Base-by-base conservation (phyloP, 2,888 invertebrate species). In the Neoascia interrupta region DNA sequence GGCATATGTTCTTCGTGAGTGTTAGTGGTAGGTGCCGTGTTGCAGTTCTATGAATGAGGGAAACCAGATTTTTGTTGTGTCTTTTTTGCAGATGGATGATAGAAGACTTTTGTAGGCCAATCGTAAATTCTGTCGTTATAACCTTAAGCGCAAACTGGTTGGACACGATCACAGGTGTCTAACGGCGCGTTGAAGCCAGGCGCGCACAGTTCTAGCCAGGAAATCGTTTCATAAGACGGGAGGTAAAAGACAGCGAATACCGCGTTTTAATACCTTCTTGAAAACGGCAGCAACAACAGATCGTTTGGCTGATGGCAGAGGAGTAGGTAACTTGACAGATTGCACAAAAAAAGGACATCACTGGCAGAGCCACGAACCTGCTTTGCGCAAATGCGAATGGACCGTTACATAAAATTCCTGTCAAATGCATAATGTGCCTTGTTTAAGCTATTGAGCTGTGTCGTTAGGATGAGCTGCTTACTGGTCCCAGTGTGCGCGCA, bases 331-430 rank as follows among this genome's bases (percentile, higher is more conserved):
- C 31, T 31, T n/a, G n/a, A 6, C 3, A 31, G 31, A 18, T 3
- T 37, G 47, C 11, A 23, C 18, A 39, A 28, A 53, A 58, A 34
- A 70, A 79, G 72, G 72, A 66, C 60, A 60, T 41, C 28, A 19
- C 26, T 10, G 19, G 34, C 19, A 5, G 6, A 37, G 41, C 31
- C 31, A 5, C 26, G 54, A 37, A 36, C 58, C 47, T 64, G 76
- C 53, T 70, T 61, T 73, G 2, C 8, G 31, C 31, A n/a, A 6
- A n/a, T 31, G 8, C 8, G 31, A 8, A 8, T n/a, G 28, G 36
- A 79, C 79, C 72, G 79, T 79, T 79, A 73, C 68, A 79, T 68
- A 72, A 79, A 61, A 73, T 79, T 73, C 79, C 73, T 54, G 79
- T 79, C 61, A 66, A 64, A 70, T 64, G 76, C n/a, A n/a, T 70